Evolutionary conservation across 2,888 invertebrate species (phyloP).

Genomic region (Cheilosia urbana): DNA sequence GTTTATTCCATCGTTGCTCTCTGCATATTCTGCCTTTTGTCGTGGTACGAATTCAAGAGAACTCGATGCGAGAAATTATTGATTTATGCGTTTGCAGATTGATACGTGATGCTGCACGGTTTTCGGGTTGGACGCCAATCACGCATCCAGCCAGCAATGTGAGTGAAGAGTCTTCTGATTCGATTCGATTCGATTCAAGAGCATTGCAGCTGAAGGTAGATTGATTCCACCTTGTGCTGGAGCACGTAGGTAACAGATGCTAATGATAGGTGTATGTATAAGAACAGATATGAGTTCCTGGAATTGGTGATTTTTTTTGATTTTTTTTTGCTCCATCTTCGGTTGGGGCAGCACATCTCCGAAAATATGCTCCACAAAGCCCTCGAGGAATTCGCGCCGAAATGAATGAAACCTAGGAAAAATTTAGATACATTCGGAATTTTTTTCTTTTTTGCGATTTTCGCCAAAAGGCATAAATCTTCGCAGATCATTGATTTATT

Average conservation of each 20-base stretch:
- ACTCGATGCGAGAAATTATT: conserved; percentile 68
- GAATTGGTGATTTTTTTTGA: conserved; percentile 30
- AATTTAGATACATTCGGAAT: background rate
- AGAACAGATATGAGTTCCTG: conserved; percentile 36
- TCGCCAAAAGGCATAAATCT: conserved; percentile 53
- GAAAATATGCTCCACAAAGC: conserved; percentile 23
- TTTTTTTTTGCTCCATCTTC: background rate
- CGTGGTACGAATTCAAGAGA: conserved; percentile 34
- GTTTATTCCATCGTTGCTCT: conserved; percentile 34
- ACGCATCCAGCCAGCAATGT: conserved; percentile 12
- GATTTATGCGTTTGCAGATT: conserved; percentile 77
- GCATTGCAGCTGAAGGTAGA: conserved; percentile 20
- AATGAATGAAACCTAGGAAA: conserved; percentile 14
- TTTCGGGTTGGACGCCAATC: conserved; percentile 48
- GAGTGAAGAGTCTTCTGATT: background rate
- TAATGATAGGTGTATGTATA: conserved; percentile 65
- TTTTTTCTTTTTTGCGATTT: conserved; percentile 8
- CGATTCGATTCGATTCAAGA: conserved; percentile 20
- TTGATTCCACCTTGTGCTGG: conserved; percentile 53
- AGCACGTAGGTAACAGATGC: conserved; percentile 49
- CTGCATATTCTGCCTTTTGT: background rate
- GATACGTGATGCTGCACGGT: conserved; percentile 72
- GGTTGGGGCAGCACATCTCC: background rate
- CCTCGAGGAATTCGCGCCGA: conserved; percentile 36
- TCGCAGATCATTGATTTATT: conserved; percentile 62